Base-by-base conservation (phyloP, 2,797 vertebrate species). In the Myotis findleyi region DNA sequence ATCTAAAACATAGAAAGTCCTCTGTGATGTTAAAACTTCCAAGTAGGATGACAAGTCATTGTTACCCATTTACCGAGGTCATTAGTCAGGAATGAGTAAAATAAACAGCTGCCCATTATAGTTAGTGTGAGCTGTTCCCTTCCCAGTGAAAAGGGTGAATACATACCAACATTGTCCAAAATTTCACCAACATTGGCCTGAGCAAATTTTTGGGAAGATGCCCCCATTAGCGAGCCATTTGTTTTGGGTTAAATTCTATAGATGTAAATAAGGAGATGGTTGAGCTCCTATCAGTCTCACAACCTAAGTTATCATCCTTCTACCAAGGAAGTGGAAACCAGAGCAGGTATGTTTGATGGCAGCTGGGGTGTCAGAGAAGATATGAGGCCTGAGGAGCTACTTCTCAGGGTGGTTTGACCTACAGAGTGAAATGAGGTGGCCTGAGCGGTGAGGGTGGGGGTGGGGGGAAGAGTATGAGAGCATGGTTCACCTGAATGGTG, bases 391-490 rank as follows among this genome's bases (percentile, higher is more conserved):
- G 33, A 27, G 25, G 8, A 38, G 30, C 25, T 30, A 5, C 72
- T 64, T 93, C 38, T 85, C 30, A 10, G 49, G 49, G n/a, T 77
- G 68, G 33, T 82, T 82, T n/a, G 21, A 57, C 36, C 23, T 4
- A 53, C 17, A 55, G 62, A 57, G 9, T 62, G 51, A 79, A 81
- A 47, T 23, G 53, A 80, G 36, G 33, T 30, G 4, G 7, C 0
- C 10, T 51, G 23, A 27, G 1, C 0, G n/a, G 10, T 11, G 4
- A 7, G 1, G n/a, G 53, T 3, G 3, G 10, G 27, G 36, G 8
- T 8, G 33, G 1, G 0, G 10, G 55, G 36, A 10, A 18, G 38
- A 25, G 27, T 66, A 20, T 25, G 36, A 83, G 18, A 33, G 17
- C 30, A 2, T 16, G 36, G 68, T 49, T 59, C 18, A 41, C 36